Percentiles rank a stretch among this genome's conserved stretches.
phyloP scores from a whole-genome alignment of 2,888 invertebrate species.

The Tenthredo mesomela region DNA sequence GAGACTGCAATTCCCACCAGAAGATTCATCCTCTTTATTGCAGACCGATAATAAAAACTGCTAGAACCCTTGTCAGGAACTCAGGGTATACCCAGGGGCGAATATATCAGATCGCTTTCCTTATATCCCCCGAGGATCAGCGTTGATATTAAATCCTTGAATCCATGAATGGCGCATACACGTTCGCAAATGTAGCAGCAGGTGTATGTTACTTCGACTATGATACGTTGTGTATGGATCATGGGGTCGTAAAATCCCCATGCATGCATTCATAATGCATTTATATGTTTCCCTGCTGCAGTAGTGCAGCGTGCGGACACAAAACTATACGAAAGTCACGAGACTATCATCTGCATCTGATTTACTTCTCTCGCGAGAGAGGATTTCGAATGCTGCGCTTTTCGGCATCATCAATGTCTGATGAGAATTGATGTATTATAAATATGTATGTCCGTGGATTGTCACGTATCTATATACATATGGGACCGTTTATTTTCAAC shows the following conservation, averaged over 20 bases:
- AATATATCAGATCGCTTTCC: background rate
- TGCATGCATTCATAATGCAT: background rate
- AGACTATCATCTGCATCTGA: background rate
- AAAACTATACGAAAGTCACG: background rate
- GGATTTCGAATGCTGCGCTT: background rate
- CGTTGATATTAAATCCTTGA: constrained; percentile 6
- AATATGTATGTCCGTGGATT: background rate
- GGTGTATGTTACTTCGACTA: background rate
- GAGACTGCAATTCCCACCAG: background rate
- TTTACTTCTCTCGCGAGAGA: background rate
- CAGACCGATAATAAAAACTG: background rate
- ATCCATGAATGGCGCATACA: constrained; percentile 3
- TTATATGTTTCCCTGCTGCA: background rate
- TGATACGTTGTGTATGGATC: background rate
- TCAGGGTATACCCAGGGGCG: background rate
- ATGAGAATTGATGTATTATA: background rate
- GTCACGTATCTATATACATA: background rate
- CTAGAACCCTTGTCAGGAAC: background rate
- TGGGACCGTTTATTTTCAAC: background rate
- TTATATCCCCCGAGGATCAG: constrained; percentile 4
- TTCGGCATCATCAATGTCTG: background rate
- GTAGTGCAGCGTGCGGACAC: background rate
- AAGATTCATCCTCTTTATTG: background rate
- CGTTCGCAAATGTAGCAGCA: background rate
- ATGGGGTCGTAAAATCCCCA: background rate